Percentiles rank a stretch among this genome's conserved stretches.
phyloP scores from a whole-genome alignment of 1,140 invertebrate genomes.

The Theocolax elegans region DNA sequence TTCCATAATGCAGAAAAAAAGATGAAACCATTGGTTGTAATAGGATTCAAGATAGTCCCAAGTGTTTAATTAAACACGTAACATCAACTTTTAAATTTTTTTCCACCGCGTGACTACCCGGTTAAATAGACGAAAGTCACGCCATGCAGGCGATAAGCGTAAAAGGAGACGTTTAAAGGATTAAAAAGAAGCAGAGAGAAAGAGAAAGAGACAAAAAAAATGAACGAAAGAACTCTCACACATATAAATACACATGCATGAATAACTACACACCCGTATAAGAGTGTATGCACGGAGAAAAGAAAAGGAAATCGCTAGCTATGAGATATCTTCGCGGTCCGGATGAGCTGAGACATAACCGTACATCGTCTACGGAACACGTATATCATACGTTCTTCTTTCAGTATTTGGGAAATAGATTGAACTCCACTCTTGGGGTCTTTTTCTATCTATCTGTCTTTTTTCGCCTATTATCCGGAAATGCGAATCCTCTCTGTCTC shows the following conservation, averaged over 20 bases:
- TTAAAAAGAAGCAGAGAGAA: too few relatives aligned
- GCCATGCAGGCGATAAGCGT: not conserved
- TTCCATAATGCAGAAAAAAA: too few relatives aligned
- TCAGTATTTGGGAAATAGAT: not conserved
- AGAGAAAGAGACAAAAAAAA: too few relatives aligned
- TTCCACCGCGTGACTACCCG: not conserved
- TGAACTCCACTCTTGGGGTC: not conserved
- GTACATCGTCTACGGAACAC: slow-evolving; percentile 25
- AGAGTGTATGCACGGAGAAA: not conserved
- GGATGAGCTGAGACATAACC: slow-evolving; percentile 37
- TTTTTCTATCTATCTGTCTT: not conserved
- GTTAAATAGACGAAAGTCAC: slow-evolving; percentile 12
- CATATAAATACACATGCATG: too few relatives aligned
- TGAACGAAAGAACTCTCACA: too few relatives aligned
- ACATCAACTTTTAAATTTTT: too few relatives aligned
- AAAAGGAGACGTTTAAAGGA: too few relatives aligned
- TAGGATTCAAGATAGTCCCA: too few relatives aligned
- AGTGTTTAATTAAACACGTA: too few relatives aligned
- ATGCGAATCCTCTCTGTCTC: slow-evolving; percentile 8
- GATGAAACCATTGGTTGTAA: too few relatives aligned
- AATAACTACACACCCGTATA: too few relatives aligned
- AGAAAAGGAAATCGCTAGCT: slow-evolving; percentile 6
- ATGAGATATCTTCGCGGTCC: slow-evolving; percentile 27
- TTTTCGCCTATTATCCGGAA: not conserved
- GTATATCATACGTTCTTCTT: slow-evolving; percentile 36